Percentiles rank a stretch among this genome's conserved stretches.
Conservation (phyloP, 2,888 invertebrate genomes). For the Drosophila meridionalis region DNA sequence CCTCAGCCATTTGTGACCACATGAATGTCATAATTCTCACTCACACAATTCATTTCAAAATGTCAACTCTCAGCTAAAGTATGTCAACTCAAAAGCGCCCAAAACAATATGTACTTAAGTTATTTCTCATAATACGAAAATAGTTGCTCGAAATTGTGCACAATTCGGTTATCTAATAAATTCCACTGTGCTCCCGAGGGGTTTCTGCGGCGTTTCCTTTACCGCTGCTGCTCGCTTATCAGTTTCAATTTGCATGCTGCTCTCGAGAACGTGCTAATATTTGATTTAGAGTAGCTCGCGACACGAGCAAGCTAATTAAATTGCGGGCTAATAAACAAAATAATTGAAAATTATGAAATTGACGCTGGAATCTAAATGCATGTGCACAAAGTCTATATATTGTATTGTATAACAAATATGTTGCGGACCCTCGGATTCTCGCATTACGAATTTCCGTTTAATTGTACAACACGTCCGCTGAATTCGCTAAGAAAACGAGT, state of each 20-base stretch:
- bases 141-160: constrained; percentile 30
- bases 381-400: not conserved
- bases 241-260: constrained; percentile 50
- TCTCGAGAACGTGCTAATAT: constrained; percentile 45
- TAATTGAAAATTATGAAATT: constrained; percentile 2
- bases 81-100: constrained; percentile 30
- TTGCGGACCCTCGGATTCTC: not conserved
- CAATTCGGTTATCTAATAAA: constrained; percentile 35
- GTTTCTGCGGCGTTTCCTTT: constrained; percentile 34
- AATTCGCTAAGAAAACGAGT: constrained; percentile 2
- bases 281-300: constrained; percentile 22
- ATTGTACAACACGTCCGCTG: constrained; percentile 25
- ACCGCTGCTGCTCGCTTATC: constrained; percentile 31
- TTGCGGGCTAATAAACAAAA: constrained; percentile 1
- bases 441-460: constrained; percentile 38
- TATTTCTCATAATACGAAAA: not conserved
- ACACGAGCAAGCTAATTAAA: constrained; percentile 43
- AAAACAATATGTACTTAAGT: constrained; percentile 19
- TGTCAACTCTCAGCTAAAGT: constrained; percentile 12
- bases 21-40: constrained; percentile 38
- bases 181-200: constrained; percentile 12
- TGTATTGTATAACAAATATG: not conserved
- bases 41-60: constrained; percentile 16
- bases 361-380: constrained; percentile 9
- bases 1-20: constrained; percentile 16